Evolutionary conservation across 2,113 vertebrate species (phyloP).

Genomic region (Hippocampus zosterae): DNA sequence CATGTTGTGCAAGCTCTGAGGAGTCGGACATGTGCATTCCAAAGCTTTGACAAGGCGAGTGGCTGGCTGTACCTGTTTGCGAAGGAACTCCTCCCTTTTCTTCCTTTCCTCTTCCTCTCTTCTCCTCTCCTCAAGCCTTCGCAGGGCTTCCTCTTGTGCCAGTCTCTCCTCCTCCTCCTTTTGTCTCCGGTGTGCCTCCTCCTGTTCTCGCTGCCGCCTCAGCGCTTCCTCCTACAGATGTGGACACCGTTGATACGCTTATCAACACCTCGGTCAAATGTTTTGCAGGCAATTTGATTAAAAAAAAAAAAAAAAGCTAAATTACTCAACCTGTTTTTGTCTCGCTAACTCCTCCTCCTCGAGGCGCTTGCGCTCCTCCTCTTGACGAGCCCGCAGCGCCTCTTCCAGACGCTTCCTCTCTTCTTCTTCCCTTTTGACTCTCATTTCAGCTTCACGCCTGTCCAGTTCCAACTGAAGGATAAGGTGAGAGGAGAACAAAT

Average conservation of each 20-base stretch:
- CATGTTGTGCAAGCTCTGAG: background rate
- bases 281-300: background rate
- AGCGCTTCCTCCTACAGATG: constrained; percentile 80
- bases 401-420: constrained; percentile 91
- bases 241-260: constrained; percentile 13
- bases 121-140: constrained; percentile 84
- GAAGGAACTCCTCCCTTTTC: constrained; percentile 86
- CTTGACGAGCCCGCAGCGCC: constrained; percentile 81
- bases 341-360: constrained; percentile 91
- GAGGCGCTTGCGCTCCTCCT: constrained; percentile 87
- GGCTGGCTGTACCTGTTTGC: constrained; percentile 80
- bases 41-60: background rate
- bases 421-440: constrained; percentile 93
- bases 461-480: constrained; percentile 84
- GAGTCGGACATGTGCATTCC: background rate
- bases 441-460: constrained; percentile 87
- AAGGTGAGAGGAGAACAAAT: constrained; percentile 1
- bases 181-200: constrained; percentile 80
- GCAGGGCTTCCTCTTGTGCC: constrained; percentile 87
- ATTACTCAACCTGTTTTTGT: constrained; percentile 92
- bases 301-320: background rate
- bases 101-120: constrained; percentile 90
- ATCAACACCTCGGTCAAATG: constrained; percentile 3
- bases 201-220: constrained; percentile 68
- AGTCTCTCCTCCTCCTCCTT: constrained; percentile 90